Conservation (phyloP, 2,797 vertebrate genomes). For the Natrix natrix region DNA sequence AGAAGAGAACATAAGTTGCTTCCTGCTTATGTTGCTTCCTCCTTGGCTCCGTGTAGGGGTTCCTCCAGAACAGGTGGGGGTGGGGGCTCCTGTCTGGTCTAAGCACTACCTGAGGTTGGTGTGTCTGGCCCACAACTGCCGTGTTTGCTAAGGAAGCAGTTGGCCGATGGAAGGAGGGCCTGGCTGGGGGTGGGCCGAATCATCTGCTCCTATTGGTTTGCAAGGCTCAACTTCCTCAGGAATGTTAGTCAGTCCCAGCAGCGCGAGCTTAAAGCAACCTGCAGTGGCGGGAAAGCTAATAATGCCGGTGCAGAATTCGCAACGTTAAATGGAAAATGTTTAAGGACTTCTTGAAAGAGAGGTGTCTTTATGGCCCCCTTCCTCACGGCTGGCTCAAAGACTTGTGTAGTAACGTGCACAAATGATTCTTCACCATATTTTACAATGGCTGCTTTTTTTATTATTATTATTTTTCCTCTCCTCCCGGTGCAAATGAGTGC, state of each 20-base stretch:
- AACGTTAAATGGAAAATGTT: conserved; percentile 59
- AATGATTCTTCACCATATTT: conserved; percentile 67
- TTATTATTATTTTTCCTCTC: conserved; percentile 56
- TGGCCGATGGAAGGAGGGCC: conserved; percentile 15
- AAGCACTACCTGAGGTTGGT: neutral
- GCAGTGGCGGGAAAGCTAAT: conserved; percentile 60
- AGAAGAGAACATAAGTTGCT: conserved; percentile 52
- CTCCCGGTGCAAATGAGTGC: conserved; percentile 71
- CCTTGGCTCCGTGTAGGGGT: conserved; percentile 28
- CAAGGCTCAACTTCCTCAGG: conserved; percentile 49
- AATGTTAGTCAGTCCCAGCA: neutral
- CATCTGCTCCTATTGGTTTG: conserved; percentile 27
- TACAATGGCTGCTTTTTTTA: conserved; percentile 53
- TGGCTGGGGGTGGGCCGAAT: conserved; percentile 14
- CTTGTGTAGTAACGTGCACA: conserved; percentile 70
- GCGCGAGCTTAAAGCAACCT: conserved; percentile 55
- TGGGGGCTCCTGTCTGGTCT: neutral
- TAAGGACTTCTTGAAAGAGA: conserved; percentile 23
- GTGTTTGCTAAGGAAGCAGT: neutral
- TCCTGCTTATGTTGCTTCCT: conserved; percentile 57
- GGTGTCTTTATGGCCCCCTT: conserved; percentile 71
- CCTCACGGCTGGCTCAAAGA: conserved; percentile 48
- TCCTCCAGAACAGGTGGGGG: conserved; percentile 29
- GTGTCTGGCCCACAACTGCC: neutral
- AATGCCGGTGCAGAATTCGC: conserved; percentile 64